A percentile compares a stretch with the other conserved stretches of the same genome.
phyloP scores from a whole-genome alignment of 2,797 vertebrate genomes.

The Betta splendens region DNA sequence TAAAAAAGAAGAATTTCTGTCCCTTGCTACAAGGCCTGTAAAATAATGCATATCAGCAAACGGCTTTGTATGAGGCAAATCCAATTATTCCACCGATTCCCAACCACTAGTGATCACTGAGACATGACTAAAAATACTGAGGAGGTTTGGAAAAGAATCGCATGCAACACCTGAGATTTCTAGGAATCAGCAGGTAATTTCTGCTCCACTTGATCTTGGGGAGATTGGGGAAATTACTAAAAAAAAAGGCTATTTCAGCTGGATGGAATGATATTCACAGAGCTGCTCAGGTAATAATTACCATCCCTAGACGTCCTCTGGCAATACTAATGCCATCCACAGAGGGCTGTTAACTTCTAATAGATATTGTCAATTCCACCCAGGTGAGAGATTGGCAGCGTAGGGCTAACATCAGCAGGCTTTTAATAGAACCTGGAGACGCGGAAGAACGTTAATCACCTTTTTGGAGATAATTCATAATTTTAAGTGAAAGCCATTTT shows the following conservation, averaged over 20 bases:
- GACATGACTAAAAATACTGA: slow-evolving; percentile 29
- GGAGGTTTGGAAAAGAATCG: slow-evolving; percentile 29
- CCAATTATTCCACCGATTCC: slow-evolving; percentile 47
- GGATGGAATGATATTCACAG: slow-evolving; percentile 46
- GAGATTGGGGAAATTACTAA: slow-evolving; percentile 37
- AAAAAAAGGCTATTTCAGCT: slow-evolving; percentile 51
- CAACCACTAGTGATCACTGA: slow-evolving; percentile 29
- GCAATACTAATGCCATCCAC: slow-evolving; percentile 54
- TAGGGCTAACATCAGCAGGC: slow-evolving; percentile 38
- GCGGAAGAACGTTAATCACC: slow-evolving; percentile 22
- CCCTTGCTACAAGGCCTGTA: slow-evolving; percentile 8
- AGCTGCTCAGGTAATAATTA: slow-evolving; percentile 65
- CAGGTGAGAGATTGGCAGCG: slow-evolving; percentile 52
- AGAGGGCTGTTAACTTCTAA: slow-evolving; percentile 65
- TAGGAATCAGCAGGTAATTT: slow-evolving; percentile 44
- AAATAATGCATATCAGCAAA: slow-evolving; percentile 35
- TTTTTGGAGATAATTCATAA: slow-evolving; percentile 16
- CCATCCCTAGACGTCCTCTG: slow-evolving; percentile 56
- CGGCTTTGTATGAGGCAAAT: slow-evolving; percentile 31
- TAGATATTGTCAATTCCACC: slow-evolving; percentile 61
- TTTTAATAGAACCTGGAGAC: slow-evolving; percentile 36
- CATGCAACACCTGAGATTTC: slow-evolving; percentile 27
- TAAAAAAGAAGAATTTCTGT: slow-evolving; percentile 29
- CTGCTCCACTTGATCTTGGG: slow-evolving; percentile 36
- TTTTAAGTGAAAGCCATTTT: slow-evolving; percentile 11